Conservation (phyloP, 2,797 vertebrate genomes). For the Lagorchestes hirsutus region DNA sequence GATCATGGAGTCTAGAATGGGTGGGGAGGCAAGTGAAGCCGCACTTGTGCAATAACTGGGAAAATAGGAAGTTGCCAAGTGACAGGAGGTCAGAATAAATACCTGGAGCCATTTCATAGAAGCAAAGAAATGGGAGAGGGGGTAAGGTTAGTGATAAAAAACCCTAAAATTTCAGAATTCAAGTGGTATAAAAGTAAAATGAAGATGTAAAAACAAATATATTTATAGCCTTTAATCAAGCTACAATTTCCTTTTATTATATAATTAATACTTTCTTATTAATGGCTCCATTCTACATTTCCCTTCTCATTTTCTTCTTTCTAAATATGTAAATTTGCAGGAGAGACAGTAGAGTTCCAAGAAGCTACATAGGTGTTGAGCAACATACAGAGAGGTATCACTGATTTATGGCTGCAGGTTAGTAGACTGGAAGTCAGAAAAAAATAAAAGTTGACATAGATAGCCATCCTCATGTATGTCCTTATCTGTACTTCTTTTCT, state of each 20-base stretch:
- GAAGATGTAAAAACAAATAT: background rate
- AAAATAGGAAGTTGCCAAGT: background rate
- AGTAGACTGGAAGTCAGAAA: slow-evolving; percentile 55
- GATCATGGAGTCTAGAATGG: background rate
- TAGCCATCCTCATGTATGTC: slow-evolving; percentile 18
- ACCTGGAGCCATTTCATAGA: background rate
- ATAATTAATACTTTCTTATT: slow-evolving; percentile 73
- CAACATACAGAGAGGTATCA: slow-evolving; percentile 40
- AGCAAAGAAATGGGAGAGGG: background rate
- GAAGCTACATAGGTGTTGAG: slow-evolving; percentile 69
- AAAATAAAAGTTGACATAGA: slow-evolving; percentile 38
- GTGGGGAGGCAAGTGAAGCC: background rate
- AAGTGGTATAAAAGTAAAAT: background rate
- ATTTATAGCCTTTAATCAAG: slow-evolving; percentile 59
- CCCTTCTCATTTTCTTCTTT: slow-evolving; percentile 64
- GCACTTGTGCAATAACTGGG: background rate
- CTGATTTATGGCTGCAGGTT: slow-evolving; percentile 56
- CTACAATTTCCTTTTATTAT: slow-evolving; percentile 69
- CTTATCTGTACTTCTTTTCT: slow-evolving; percentile 33
- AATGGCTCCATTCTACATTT: slow-evolving; percentile 72
- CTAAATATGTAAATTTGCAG: slow-evolving; percentile 75
- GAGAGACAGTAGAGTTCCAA: slow-evolving; percentile 67
- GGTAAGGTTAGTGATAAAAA: background rate
- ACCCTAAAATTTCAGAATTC: background rate
- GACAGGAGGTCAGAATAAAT: background rate